phyloP scores from a whole-genome alignment of 2,888 invertebrate species.

The Eupithecia dodoneata region DNA sequence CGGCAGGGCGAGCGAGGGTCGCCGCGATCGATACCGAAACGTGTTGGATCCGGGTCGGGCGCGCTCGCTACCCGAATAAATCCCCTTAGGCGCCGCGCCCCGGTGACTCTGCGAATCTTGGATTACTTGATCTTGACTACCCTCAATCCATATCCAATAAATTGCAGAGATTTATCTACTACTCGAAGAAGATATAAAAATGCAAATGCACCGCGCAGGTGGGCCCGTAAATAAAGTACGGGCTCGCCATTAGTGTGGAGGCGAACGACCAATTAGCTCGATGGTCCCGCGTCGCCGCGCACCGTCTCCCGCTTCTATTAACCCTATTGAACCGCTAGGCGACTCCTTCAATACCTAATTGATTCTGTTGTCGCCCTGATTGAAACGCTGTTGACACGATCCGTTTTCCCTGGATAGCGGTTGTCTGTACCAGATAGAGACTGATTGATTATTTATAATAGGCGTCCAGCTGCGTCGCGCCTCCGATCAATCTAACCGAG shows the following conservation, averaged over 20 bases:
- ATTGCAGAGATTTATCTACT: slow-evolving; percentile 18
- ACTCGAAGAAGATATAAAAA: slow-evolving; percentile 39
- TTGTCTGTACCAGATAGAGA: slow-evolving; percentile 30
- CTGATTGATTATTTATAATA: slow-evolving; percentile 48
- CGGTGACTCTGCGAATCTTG: slow-evolving; percentile 5
- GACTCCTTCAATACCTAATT: slow-evolving; percentile 49
- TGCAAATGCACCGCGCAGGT: slow-evolving; percentile 49
- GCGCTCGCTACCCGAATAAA: slow-evolving; percentile 7
- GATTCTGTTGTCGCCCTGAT: slow-evolving; percentile 49
- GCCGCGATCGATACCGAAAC: slow-evolving; percentile 25
- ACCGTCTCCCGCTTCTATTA: slow-evolving; percentile 59
- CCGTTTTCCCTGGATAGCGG: slow-evolving; percentile 38
- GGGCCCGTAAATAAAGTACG: slow-evolving; percentile 45
- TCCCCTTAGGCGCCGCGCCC: neutral
- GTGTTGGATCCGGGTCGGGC: slow-evolving; percentile 11
- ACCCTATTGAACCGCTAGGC: slow-evolving; percentile 56
- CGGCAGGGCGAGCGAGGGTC: slow-evolving; percentile 13
- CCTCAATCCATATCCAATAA: slow-evolving; percentile 18
- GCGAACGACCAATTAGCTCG: slow-evolving; percentile 61
- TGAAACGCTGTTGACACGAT: slow-evolving; percentile 40
- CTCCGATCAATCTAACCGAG: slow-evolving; percentile 49
- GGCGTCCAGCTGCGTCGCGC: slow-evolving; percentile 41
- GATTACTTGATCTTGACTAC: neutral
- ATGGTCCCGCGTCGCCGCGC: slow-evolving; percentile 55
- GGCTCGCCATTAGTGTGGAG: slow-evolving; percentile 50